Percentiles rank a stretch among this genome's conserved stretches.
Conservation (phyloP, 2,113 vertebrate species). For the Crotophaga sulcirostris region DNA sequence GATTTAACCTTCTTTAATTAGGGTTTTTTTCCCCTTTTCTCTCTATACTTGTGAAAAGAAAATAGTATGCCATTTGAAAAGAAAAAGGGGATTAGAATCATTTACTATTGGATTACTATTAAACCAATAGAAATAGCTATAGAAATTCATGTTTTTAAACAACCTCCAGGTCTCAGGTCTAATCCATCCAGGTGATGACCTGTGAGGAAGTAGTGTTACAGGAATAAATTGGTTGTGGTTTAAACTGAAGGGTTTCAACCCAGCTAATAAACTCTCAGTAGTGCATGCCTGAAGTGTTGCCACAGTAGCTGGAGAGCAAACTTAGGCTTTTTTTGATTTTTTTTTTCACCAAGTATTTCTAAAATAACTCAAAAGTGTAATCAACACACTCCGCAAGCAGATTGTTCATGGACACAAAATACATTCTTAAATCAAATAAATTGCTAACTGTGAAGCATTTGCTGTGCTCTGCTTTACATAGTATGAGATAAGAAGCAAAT, state of each 20-base stretch:
- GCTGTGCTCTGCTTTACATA: neutral
- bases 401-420: neutral
- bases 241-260: neutral
- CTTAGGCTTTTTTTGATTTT: neutral
- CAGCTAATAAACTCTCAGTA: neutral
- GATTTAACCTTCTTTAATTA: neutral
- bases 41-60: neutral
- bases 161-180: neutral
- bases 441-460: neutral
- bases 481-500: neutral
- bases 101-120: constrained; percentile 22
- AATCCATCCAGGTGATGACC: neutral
- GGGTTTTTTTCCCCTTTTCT: neutral
- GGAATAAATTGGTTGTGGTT: neutral
- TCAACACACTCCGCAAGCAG: neutral
- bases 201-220: neutral
- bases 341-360: neutral
- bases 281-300: neutral
- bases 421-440: constrained; percentile 10
- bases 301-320: neutral
- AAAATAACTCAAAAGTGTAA: constrained; percentile 11
- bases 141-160: neutral
- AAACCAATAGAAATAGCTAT: neutral
- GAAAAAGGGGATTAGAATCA: neutral
- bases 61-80: neutral